phyloP scores from a whole-genome alignment of 2,113 vertebrate genomes.

The Centropristis striata region DNA sequence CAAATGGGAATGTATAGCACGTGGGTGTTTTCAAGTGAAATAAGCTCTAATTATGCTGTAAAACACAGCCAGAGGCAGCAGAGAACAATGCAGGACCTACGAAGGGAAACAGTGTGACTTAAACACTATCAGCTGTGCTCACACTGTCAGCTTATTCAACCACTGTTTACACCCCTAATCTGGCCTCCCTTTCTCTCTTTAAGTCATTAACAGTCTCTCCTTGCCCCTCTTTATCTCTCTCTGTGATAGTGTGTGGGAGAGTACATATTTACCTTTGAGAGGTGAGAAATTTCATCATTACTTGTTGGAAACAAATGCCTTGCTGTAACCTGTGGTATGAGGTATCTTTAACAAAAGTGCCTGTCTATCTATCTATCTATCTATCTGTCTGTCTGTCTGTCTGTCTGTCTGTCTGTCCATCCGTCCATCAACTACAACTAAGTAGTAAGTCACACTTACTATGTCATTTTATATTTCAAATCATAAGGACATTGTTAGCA shows the following conservation, averaged over 20 bases:
- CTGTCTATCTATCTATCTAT: no score
- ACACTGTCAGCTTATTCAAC: conserved; percentile 84
- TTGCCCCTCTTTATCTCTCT: conserved; percentile 40
- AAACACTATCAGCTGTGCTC: conserved; percentile 91
- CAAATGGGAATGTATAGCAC: conserved; percentile 70
- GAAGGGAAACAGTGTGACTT: conserved; percentile 73
- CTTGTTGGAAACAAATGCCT: conserved; percentile 74
- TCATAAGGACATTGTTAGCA: no score
- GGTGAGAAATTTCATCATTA: conserved; percentile 77
- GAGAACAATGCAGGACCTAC: conserved; percentile 83
- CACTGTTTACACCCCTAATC: conserved; percentile 75
- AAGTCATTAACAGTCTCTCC: conserved; percentile 46
- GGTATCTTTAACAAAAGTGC: conserved; percentile 3
- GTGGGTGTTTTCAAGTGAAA: conserved; percentile 84
- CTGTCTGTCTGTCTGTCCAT: no score
- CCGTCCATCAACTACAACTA: no score
- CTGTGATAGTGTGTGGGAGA: conserved; percentile 69
- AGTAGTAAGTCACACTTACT: no score
- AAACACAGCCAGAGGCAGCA: conserved; percentile 77
- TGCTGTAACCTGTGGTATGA: conserved; percentile 48
- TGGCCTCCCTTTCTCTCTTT: conserved; percentile 46
- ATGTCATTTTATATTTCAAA: no score
- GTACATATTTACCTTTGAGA: conserved; percentile 76
- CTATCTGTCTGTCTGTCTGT: no score
- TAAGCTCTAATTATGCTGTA: conserved; percentile 83